A percentile compares a stretch with the other conserved stretches of the same genome.
phyloP scores from a whole-genome alignment of 2,888 invertebrate genomes.

The Oscheius sp. region DNA sequence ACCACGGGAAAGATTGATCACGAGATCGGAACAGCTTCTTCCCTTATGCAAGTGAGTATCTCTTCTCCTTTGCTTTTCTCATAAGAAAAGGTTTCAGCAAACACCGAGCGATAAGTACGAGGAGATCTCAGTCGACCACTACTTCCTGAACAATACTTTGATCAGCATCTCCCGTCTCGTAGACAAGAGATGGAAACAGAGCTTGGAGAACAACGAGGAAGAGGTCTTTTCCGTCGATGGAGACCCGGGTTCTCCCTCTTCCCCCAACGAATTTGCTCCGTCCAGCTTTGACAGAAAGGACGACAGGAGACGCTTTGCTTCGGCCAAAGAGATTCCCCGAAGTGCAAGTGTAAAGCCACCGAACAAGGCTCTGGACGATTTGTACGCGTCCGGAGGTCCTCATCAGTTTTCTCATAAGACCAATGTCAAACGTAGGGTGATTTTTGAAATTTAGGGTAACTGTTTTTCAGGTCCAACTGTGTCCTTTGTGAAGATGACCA shows the following conservation, averaged over 20 bases:
- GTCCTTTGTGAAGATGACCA: slow-evolving; percentile 47
- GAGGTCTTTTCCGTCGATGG: slow-evolving; percentile 33
- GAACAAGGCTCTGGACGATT: slow-evolving; percentile 37
- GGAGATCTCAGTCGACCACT: slow-evolving; percentile 39
- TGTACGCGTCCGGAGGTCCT: slow-evolving; percentile 31
- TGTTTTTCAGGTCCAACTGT: slow-evolving; percentile 21
- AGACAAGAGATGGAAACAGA: slow-evolving; percentile 33
- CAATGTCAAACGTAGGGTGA: not conserved
- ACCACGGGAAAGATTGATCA: slow-evolving; percentile 21
- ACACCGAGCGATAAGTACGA: not conserved
- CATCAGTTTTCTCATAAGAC: slow-evolving; percentile 22
- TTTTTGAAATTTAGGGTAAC: not conserved
- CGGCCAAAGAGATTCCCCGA: slow-evolving; percentile 35
- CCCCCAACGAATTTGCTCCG: slow-evolving; percentile 23
- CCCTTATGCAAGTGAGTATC: slow-evolving; percentile 3
- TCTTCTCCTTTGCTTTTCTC: not conserved
- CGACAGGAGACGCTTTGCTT: slow-evolving; percentile 39
- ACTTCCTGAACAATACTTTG: slow-evolving; percentile 40
- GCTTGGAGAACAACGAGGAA: slow-evolving; percentile 25
- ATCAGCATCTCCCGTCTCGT: slow-evolving; percentile 35
- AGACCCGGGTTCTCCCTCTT: slow-evolving; percentile 6
- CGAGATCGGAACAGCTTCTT: slow-evolving; percentile 1
- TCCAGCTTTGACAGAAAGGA: slow-evolving; percentile 6
- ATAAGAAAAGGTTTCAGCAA: slow-evolving; percentile 9
- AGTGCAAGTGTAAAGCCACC: slow-evolving; percentile 4